Evolutionary conservation across 2,797 vertebrate genomes (phyloP).

Genomic region (Galagoides demidoff): DNA sequence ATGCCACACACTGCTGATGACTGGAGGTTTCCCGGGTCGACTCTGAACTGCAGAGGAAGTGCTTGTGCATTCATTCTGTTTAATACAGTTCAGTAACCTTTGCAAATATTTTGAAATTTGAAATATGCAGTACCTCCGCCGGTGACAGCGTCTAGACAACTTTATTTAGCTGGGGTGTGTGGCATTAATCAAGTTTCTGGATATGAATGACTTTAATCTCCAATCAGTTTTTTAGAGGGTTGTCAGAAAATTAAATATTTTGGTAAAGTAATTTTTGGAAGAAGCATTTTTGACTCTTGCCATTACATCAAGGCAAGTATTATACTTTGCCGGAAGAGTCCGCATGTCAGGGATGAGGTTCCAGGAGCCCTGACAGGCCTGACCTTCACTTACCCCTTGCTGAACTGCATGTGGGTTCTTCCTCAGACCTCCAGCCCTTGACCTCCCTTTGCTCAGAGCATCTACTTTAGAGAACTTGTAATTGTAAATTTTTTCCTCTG

Average conservation of each 20-base stretch:
- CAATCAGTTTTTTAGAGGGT: background rate
- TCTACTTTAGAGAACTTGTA: background rate
- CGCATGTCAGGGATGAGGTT: background rate
- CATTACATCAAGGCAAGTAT: background rate
- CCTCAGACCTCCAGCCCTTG: accelerated
- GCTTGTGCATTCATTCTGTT: background rate
- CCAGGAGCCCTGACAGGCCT: accelerated
- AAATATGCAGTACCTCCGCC: background rate
- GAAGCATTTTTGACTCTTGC: background rate
- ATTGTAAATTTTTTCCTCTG: background rate
- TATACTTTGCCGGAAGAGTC: background rate
- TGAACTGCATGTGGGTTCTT: no score
- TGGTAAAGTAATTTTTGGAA: background rate
- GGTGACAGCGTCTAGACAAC: background rate
- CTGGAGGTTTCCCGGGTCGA: background rate
- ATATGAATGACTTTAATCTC: background rate
- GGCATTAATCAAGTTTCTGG: background rate
- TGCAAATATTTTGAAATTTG: conserved; percentile 44
- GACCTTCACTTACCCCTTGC: accelerated
- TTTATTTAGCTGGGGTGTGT: accelerated
- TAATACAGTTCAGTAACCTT: conserved; percentile 44
- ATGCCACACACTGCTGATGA: accelerated
- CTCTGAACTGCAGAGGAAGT: background rate
- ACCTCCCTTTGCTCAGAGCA: background rate
- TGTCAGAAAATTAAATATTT: background rate